phyloP scores from a whole-genome alignment of 2,113 vertebrate genomes.

The Rhombomys opimus region DNA sequence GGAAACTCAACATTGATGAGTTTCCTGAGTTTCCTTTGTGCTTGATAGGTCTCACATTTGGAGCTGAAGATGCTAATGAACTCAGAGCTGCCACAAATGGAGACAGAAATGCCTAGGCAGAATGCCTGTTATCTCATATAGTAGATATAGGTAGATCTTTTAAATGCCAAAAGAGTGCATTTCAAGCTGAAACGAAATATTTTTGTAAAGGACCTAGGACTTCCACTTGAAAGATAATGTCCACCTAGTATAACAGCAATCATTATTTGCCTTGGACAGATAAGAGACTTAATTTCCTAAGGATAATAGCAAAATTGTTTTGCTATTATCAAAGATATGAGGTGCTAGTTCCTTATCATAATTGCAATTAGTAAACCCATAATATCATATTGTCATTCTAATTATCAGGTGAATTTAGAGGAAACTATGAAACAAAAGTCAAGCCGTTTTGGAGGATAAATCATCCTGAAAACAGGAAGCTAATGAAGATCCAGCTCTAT shows the following conservation, averaged over 20 bases:
- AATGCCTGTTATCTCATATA: not conserved
- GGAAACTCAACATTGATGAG: not conserved
- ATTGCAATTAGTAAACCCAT: conserved; percentile 13
- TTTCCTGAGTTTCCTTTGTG: not conserved
- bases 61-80: not conserved
- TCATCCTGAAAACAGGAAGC: not conserved
- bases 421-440: not conserved
- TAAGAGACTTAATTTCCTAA: conserved; percentile 3
- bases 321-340: not conserved
- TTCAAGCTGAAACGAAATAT: conserved; percentile 1
- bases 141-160: not conserved
- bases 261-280: not conserved
- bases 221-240: not conserved
- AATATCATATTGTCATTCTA: not conserved
- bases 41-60: not conserved
- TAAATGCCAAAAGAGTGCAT: not conserved
- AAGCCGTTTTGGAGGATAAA: not conserved
- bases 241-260: not conserved
- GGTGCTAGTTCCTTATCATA: not conserved
- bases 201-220: not conserved
- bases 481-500: too few species aligned
- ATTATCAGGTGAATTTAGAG: not conserved
- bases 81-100: not conserved
- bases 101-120: not conserved
- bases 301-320: not conserved